Percentiles rank a stretch among this genome's conserved stretches.
Evolutionary conservation across 2,888 invertebrate species (phyloP).

Genomic region (Diogma glabrata): DNA sequence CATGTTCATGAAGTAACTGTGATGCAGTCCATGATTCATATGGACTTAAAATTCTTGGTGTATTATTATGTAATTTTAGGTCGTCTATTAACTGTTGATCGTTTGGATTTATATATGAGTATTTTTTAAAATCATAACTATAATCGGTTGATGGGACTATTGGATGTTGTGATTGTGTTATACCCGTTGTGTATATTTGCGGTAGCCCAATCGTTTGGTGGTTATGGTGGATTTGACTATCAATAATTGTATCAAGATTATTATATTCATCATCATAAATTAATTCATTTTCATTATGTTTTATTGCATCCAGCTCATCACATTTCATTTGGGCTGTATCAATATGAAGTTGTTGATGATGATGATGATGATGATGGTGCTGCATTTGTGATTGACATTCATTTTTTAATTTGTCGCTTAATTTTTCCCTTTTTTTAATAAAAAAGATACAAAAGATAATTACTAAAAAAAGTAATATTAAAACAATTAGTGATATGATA

Average conservation of each 20-base stretch:
- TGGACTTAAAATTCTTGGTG: conserved; percentile 37
- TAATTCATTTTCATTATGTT: background rate
- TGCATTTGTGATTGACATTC: background rate
- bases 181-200: conserved; percentile 20
- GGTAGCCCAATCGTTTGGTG: conserved; percentile 35
- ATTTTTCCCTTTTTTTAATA: conserved; percentile 31
- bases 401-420: background rate
- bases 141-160: too few species aligned
- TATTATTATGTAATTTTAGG: conserved; percentile 7
- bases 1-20: conserved; percentile 46
- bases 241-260: conserved; percentile 1
- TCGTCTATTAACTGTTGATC: conserved; percentile 15
- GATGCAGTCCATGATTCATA: conserved; percentile 49
- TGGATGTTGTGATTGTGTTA: too few species aligned
- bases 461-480: conserved; percentile 30
- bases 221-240: too few species aligned
- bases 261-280: background rate
- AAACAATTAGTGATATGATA: background rate
- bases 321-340: background rate
- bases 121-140: background rate
- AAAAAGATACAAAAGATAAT: conserved; percentile 41
- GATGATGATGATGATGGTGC: background rate
- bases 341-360: background rate
- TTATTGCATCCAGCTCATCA: background rate
- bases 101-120: conserved; percentile 12